Percentiles rank a stretch among this genome's conserved stretches.
These are phyloP conservation scores for Ceratosolen solmsi DNA, from an alignment of 1,140 invertebrate genomes.

Conservation along the genomic window DNA sequence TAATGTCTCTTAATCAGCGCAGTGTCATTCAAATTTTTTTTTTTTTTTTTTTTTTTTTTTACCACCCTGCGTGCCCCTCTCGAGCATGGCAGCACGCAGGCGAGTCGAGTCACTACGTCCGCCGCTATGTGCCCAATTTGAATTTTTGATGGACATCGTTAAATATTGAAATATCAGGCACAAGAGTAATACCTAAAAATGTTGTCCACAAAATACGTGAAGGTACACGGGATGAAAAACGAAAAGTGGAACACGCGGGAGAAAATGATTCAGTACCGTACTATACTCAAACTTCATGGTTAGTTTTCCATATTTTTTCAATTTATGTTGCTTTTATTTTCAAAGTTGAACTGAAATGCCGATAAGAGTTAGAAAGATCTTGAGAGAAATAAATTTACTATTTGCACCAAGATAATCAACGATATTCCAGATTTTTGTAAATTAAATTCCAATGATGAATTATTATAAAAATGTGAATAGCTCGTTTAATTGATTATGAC, in stretches of 20 bases:
- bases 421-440: background rate
- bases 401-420: background rate
- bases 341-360: background rate
- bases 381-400: background rate
- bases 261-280: constrained; percentile 78
- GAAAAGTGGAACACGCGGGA: constrained; percentile 77
- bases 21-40: constrained; percentile 31
- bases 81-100: background rate
- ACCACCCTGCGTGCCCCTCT: no score
- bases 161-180: constrained; percentile 26
- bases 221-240: constrained; percentile 64
- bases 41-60: background rate
- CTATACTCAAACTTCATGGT: constrained; percentile 78
- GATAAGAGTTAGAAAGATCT: background rate
- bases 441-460: no score
- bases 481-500: no score
- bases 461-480: no score
- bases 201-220: constrained; percentile 30
- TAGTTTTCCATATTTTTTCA: constrained; percentile 55
- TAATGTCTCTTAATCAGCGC: constrained; percentile 3
- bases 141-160: constrained; percentile 35
- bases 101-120: background rate
- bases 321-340: background rate
- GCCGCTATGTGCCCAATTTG: constrained; percentile 2
- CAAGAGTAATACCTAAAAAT: constrained; percentile 38